Conservation (phyloP, 2,888 invertebrate genomes). For the Cataglyphis altisquamis region DNA sequence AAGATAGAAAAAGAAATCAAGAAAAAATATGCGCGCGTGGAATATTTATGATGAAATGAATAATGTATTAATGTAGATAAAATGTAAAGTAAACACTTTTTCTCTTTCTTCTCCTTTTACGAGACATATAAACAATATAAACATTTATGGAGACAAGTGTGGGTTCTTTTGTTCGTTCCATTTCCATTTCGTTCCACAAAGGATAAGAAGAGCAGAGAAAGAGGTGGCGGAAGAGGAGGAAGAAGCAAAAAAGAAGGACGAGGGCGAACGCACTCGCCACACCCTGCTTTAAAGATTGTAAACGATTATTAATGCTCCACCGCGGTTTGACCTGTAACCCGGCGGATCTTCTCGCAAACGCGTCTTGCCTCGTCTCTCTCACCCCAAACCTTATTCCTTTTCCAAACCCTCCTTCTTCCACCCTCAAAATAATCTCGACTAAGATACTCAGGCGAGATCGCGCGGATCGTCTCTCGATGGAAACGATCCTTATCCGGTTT, state of each 20-base stretch:
- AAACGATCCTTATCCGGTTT: conserved; percentile 57
- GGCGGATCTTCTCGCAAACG: conserved; percentile 48
- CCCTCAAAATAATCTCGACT: conserved; percentile 61
- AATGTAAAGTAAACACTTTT: too few relatives aligned
- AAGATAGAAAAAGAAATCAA: conserved; percentile 12
- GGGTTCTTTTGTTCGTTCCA: conserved; percentile 60
- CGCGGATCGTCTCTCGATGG: conserved; percentile 46
- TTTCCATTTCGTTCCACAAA: conserved; percentile 57
- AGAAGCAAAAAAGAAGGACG: conserved; percentile 58
- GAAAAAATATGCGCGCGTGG: background rate
- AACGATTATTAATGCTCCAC: conserved; percentile 84
- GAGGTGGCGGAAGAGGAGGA: conserved; percentile 51
- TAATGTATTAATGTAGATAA: too few relatives aligned
- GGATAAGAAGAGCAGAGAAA: conserved; percentile 54
- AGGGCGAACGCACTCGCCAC: conserved; percentile 79
- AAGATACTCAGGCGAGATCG: conserved; percentile 60
- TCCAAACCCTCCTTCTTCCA: conserved; percentile 43
- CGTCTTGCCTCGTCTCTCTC: conserved; percentile 44
- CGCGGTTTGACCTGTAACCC: conserved; percentile 81
- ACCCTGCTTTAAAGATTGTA: conserved; percentile 82
- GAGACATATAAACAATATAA: background rate
- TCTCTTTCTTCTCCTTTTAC: conserved; percentile 7
- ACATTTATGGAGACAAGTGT: conserved; percentile 65
- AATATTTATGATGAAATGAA: background rate
- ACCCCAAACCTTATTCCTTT: conserved; percentile 16